phyloP scores from a whole-genome alignment of 2,888 invertebrate genomes.

The Nemotelus nigrinus region DNA sequence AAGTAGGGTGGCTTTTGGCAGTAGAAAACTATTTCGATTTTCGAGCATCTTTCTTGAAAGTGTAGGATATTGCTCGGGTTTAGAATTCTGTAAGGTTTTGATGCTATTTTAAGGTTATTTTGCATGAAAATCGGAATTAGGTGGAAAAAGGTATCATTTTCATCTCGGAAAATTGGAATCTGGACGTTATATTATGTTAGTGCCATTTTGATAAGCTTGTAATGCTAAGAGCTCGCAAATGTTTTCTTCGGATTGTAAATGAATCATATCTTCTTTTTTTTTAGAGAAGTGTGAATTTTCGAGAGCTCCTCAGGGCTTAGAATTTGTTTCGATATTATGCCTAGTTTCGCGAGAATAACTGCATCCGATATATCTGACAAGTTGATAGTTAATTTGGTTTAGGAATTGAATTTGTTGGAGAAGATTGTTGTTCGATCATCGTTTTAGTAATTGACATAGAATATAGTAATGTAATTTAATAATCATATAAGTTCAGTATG shows the following conservation, averaged over 20 bases:
- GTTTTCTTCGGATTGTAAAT: too few species aligned
- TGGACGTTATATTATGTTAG: too few species aligned
- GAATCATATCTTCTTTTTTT: constrained; percentile 17
- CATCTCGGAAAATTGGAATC: not conserved
- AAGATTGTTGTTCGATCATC: too few species aligned
- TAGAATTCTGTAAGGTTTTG: constrained; percentile 18
- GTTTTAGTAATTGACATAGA: too few species aligned
- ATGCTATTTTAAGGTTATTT: not conserved
- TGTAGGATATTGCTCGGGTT: not conserved
- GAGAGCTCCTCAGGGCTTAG: constrained; percentile 6
- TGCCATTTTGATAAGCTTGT: too few species aligned
- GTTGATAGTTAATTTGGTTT: not conserved
- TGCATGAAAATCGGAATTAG: not conserved
- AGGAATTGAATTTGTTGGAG: too few species aligned
- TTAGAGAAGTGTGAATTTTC: constrained; percentile 2
- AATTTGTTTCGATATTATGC: too few species aligned
- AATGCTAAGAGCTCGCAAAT: too few species aligned
- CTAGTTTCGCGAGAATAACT: constrained; percentile 34
- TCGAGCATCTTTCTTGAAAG: not conserved
- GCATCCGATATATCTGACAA: constrained; percentile 36
- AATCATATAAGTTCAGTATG: not conserved
- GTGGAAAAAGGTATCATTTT: constrained; percentile 23
- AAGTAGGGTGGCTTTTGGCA: not conserved
- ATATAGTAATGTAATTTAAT: too few species aligned
- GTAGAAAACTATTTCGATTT: constrained; percentile 13